phyloP scores from a whole-genome alignment of 1,140 invertebrate species.

The Drosophila insularis region DNA sequence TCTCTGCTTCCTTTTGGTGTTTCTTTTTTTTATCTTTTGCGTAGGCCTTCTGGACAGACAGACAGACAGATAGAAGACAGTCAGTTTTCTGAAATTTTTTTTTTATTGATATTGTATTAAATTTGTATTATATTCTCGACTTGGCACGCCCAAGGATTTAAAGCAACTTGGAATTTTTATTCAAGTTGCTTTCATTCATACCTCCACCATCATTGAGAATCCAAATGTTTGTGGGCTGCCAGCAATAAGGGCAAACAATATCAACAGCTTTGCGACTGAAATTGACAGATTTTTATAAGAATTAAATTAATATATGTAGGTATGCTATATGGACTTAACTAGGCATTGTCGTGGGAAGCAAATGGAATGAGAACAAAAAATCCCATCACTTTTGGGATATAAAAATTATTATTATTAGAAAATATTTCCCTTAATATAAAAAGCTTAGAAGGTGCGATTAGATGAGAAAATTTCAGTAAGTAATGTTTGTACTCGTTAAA shows the following conservation, averaged over 20 bases:
- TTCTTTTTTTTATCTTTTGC: background rate
- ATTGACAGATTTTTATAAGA: background rate
- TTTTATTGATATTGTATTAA: slow-evolving; percentile 10
- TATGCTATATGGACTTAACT: slow-evolving; percentile 19
- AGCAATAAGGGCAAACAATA: background rate
- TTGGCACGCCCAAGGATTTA: slow-evolving; percentile 19
- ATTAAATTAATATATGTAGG: slow-evolving; percentile 16
- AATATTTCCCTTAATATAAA: too few relatives aligned
- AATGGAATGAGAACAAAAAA: background rate
- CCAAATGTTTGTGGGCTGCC: background rate
- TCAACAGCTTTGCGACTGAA: background rate
- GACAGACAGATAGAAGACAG: too few relatives aligned
- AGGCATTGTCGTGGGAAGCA: background rate
- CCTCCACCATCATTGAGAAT: background rate
- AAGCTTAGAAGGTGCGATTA: too few relatives aligned
- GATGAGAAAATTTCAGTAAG: too few relatives aligned
- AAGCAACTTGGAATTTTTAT: slow-evolving; percentile 2
- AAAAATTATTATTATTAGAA: too few relatives aligned
- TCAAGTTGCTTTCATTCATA: background rate
- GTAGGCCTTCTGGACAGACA: background rate
- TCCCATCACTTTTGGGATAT: too few relatives aligned
- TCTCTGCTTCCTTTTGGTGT: background rate
- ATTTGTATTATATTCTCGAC: background rate
- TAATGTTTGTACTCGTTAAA: too few relatives aligned
- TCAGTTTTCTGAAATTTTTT: background rate